Evolutionary conservation across 1,140 invertebrate species (phyloP), one percentile per base, ranked within the genome.

Genomic region (Glossosoma conforme): DNA sequence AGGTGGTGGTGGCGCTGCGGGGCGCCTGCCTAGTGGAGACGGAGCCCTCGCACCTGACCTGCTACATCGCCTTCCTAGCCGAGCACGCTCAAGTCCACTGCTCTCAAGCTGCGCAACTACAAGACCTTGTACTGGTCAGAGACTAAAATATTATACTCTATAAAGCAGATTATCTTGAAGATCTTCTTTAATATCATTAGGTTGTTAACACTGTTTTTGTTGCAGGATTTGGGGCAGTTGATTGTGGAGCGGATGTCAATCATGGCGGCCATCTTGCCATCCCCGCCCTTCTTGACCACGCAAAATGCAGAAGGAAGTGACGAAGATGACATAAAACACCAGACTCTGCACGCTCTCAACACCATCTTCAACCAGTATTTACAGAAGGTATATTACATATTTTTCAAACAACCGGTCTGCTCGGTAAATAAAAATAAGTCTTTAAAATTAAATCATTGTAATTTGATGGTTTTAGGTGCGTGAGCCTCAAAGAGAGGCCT

Each of bases 181-280:
- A 14, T 8, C 15, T 28, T 28, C 6, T 28, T 35, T 35, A 14
- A 35, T 35, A 9, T 18, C 37, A 40, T 20, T 15, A 40, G 14
- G 20, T 9, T 40, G 24, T 38, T 21, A 42, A 30, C 11, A 30
- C 35, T 5, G 11, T 51, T 28, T n/a, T 17, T 41, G 11, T 37
- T 33, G 0, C 74, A 86, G 67, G 93, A 97, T 66, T 83, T 97
- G 60, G 87, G 91, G 2, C 90, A 93, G 59, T 72, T 97, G 35
- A 87, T 98, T 40, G 93, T 97, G 13, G 93, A 97, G 68, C 76
- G 94, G n/a, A 88, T 85, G 53, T 91, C 87, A 4, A 86, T 97
- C 50, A 85, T 93, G 35, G 82, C 84, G 22, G 84, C 87, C 41
- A 87, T 97, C 45, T 70, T 96, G 14, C 91, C 91, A 1, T 74